Conservation (phyloP, 2,113 vertebrate species). For the Laticauda laticaudata region DNA sequence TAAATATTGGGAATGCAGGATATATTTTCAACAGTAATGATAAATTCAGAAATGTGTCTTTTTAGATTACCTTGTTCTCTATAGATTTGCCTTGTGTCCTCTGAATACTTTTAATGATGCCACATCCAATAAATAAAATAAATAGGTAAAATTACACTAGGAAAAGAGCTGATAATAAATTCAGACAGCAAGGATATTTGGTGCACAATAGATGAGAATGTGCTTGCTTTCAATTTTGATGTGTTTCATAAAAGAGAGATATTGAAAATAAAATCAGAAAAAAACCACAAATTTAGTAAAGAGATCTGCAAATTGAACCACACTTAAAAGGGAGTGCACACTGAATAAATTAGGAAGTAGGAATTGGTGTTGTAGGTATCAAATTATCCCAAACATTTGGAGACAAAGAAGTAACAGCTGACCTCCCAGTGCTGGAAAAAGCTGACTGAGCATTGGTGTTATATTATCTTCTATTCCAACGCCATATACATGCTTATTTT, state of each 20-base stretch:
- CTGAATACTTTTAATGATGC: background rate
- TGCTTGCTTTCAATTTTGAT: background rate
- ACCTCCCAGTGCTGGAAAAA: background rate
- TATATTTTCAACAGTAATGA: background rate
- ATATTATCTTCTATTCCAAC: slow-evolving; percentile 33
- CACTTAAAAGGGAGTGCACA: background rate
- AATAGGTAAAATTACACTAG: background rate
- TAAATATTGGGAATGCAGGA: background rate
- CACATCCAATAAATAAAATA: background rate
- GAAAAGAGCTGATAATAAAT: background rate
- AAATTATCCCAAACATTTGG: background rate
- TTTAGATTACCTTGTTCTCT: background rate
- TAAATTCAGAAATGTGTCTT: background rate
- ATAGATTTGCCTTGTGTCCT: background rate
- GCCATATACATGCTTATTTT: background rate
- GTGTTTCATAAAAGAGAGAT: background rate
- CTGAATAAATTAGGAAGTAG: background rate
- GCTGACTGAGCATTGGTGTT: background rate
- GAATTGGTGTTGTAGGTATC: background rate
- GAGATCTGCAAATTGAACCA: background rate
- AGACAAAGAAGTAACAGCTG: background rate
- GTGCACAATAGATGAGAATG: background rate
- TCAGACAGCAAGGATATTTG: background rate
- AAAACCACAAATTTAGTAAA: background rate
- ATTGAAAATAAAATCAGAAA: background rate